Percentiles rank a stretch among this genome's conserved stretches.
These are phyloP conservation scores for Diplazon laetatorius DNA, from an alignment of 2,888 invertebrate species.

Conservation along the genomic window DNA sequence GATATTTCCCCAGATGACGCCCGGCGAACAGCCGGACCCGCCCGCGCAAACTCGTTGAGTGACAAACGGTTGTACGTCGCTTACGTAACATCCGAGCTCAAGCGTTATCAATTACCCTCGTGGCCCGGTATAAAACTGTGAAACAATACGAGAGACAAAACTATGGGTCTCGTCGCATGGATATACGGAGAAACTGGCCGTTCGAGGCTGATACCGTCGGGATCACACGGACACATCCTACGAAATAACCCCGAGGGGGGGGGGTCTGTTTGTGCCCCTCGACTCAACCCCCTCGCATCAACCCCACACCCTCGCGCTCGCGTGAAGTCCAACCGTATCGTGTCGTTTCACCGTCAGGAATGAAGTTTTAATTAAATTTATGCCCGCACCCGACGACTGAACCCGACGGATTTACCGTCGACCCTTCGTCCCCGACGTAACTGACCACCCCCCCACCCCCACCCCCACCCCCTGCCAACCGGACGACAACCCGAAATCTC, in stretches of 20 bases:
- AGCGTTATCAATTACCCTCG: conserved; percentile 66
- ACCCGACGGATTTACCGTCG: conserved; percentile 60
- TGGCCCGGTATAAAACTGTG: conserved; percentile 51
- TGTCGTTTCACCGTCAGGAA: conserved; percentile 64
- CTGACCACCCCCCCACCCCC: too few relatives aligned
- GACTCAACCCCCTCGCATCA: too few relatives aligned
- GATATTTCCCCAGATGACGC: conserved; percentile 47
- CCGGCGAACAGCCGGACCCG: conserved; percentile 38
- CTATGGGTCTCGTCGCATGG: neutral
- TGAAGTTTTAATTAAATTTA: conserved; percentile 72
- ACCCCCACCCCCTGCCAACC: conserved; percentile 4
- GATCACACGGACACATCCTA: conserved; percentile 18
- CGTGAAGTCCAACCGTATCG: conserved; percentile 40
- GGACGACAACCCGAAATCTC: conserved; percentile 23
- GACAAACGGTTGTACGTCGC: conserved; percentile 53
- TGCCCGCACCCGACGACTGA: conserved; percentile 60
- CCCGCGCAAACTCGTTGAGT: conserved; percentile 52
- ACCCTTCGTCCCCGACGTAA: conserved; percentile 39
- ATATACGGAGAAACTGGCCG: neutral
- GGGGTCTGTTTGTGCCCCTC: conserved; percentile 21
- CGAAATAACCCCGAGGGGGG: conserved; percentile 18
- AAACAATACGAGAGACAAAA: conserved; percentile 51
- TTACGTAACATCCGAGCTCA: conserved; percentile 48
- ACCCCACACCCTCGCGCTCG: neutral
- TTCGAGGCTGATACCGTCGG: conserved; percentile 1